Evolutionary conservation across 2,888 invertebrate genomes (phyloP).

Genomic region (Papilio protenor): DNA sequence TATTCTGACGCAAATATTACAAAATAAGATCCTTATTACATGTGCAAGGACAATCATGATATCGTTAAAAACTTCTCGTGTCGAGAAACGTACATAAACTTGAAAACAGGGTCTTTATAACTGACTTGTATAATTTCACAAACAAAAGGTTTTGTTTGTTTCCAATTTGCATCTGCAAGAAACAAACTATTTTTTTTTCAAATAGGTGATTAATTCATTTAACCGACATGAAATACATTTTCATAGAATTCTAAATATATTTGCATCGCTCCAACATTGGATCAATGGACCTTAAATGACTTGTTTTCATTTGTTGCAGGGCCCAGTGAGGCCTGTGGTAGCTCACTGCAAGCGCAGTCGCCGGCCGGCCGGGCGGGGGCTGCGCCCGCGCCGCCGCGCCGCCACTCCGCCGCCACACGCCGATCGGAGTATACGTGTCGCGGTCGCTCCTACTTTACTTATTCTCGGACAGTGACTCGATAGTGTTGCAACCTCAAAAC

Average conservation of each 20-base stretch:
- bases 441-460: conserved; percentile 46
- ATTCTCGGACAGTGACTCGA: conserved; percentile 55
- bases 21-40: neutral
- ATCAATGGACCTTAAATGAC: conserved; percentile 22
- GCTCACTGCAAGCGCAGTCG: conserved; percentile 67
- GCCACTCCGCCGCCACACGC: conserved; percentile 68
- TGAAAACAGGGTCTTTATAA: neutral
- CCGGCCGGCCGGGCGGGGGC: conserved; percentile 60
- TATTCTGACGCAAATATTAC: neutral
- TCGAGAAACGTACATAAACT: neutral
- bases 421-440: conserved; percentile 60
- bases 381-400: conserved; percentile 56
- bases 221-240: neutral
- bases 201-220: neutral
- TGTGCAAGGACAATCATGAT: neutral
- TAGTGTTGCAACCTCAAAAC: conserved; percentile 59
- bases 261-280: neutral
- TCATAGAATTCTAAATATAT: neutral
- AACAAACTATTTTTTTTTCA: neutral
- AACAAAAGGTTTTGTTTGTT: neutral
- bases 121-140: neutral
- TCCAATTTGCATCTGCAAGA: neutral
- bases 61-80: neutral
- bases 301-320: conserved; percentile 52
- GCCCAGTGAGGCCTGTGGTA: conserved; percentile 51